Conservation (phyloP, 2,113 vertebrate species). For the Aramus guarauna region DNA sequence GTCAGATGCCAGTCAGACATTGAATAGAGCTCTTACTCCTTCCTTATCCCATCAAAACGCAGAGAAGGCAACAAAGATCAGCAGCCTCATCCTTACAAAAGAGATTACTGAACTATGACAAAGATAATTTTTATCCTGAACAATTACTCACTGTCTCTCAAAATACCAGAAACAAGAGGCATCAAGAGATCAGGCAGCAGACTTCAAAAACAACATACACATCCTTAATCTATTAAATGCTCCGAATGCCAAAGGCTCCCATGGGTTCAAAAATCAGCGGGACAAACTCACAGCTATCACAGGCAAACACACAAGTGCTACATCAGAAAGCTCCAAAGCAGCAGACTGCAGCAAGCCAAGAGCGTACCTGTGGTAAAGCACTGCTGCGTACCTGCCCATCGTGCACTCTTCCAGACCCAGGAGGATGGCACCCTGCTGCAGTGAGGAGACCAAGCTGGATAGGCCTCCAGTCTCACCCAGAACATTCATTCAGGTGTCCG, state of each 20-base stretch:
- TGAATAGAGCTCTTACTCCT: background rate
- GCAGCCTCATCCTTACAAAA: background rate
- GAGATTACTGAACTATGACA: background rate
- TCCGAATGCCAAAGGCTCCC: background rate
- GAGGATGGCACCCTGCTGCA: background rate
- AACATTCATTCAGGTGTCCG: background rate
- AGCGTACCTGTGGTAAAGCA: background rate
- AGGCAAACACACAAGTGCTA: background rate
- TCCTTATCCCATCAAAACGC: background rate
- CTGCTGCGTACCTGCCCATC: background rate
- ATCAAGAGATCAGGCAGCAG: background rate
- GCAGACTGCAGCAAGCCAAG: background rate
- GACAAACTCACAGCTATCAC: background rate
- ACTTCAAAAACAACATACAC: background rate
- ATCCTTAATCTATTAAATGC: background rate
- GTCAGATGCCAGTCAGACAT: background rate
- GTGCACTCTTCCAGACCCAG: background rate
- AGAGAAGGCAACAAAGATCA: background rate
- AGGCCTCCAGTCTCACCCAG: background rate
- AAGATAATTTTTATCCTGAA: background rate
- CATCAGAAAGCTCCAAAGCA: background rate
- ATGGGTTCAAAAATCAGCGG: background rate
- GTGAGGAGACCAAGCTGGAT: background rate
- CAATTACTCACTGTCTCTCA: background rate
- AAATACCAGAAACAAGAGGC: background rate